A percentile compares a stretch with the other conserved stretches of the same genome.
Conservation (phyloP, 2,797 vertebrate species). For the Serranus cabrilla region DNA sequence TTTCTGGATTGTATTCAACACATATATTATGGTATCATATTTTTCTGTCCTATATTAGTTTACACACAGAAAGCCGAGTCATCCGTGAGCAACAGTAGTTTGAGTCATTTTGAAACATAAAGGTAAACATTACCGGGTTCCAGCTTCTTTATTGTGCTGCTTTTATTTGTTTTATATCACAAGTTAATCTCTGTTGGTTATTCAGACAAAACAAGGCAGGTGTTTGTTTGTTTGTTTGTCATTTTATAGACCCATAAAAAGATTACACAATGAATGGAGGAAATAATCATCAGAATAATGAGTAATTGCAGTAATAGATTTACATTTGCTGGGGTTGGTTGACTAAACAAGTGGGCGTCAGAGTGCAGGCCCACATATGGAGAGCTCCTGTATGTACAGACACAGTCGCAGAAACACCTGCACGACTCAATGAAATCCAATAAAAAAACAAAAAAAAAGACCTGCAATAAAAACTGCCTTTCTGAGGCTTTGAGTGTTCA, state of each 20-base stretch:
- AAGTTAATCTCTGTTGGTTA: not conserved
- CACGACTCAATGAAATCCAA: conserved; percentile 16
- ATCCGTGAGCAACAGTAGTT: too few species aligned
- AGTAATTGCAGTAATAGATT: not conserved
- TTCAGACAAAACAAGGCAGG: too few species aligned
- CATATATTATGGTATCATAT: too few species aligned
- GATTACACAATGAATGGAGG: not conserved
- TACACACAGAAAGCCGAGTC: too few species aligned
- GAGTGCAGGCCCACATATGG: not conserved
- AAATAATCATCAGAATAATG: not conserved
- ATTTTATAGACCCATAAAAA: not conserved
- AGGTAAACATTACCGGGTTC: not conserved
- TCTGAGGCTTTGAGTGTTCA: conserved; percentile 2
- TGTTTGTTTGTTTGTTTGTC: not conserved
- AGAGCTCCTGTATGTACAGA: not conserved
- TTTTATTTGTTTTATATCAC: too few species aligned
- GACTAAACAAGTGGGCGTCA: not conserved
- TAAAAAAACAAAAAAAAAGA: not conserved
- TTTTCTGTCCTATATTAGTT: too few species aligned
- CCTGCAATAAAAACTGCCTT: conserved; percentile 7
- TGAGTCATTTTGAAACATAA: not conserved
- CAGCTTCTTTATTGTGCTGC: not conserved
- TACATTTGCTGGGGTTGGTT: not conserved
- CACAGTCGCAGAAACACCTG: not conserved
- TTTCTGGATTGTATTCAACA: too few species aligned